Base-by-base conservation (phyloP, 2,797 vertebrate genomes). In the Neomorphus geoffroyi region DNA sequence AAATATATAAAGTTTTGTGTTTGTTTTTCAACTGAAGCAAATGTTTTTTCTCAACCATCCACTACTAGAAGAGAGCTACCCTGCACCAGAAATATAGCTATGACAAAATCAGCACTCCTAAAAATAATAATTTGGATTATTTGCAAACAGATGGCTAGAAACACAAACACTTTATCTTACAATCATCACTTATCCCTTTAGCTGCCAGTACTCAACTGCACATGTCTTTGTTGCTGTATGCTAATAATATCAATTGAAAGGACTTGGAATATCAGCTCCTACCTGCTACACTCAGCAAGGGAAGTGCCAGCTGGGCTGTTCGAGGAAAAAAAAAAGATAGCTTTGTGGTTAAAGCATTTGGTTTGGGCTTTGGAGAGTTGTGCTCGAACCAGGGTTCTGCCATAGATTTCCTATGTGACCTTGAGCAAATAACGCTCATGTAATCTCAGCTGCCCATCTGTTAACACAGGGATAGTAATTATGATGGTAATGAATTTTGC, bases 61-160 rank as follows among this genome's bases (percentile, higher is more conserved):
- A 30, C 45, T 74, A 32, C 41, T 64, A 71, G 46, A 91, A 61
- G n/a, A 67, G 57, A 78, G 24, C 41, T 88, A 53, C 18, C 33
- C 70, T 88, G 30, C 37, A 35, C 64, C 77, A 90, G 66, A 77
- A 93, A 73, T 28, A 82, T 11, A 62, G 26, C 56, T 88, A 50
- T 61, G 71, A 81, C 33, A 88, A 64, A 96, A 88, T 53, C 66
- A 80, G 56, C 64, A 43, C 35, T 94, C 86, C 60, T 86, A 73
- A 79, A 96, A 94, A 80, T 77, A 94, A 90, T 88, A 90, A 92
- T 95, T 90, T 70, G 32, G 48, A 80, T 96, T 96, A 95, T 96
- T 95, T 95, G 93, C 94, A 94, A 96, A 94, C 95, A 97, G 94
- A 96, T 96, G 94, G 92, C 67, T 87, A 33, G 88, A 90, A 95